phyloP scores from a whole-genome alignment of 2,113 vertebrate species.

The Lipophrys pholis region DNA sequence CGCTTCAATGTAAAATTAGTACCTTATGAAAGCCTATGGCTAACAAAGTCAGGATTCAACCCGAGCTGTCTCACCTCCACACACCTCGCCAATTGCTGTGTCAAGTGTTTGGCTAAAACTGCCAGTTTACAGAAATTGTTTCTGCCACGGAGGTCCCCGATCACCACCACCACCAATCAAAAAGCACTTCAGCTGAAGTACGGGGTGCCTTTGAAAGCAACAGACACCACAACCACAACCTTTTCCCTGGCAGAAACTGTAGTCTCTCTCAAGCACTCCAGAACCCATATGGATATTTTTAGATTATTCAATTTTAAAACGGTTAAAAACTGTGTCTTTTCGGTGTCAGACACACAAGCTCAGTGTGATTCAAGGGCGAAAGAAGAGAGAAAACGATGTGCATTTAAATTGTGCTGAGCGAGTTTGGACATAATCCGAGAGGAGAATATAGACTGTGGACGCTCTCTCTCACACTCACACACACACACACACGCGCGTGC shows the following conservation, averaged over 20 bases:
- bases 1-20: neutral
- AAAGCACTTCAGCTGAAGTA: neutral
- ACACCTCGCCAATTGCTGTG: neutral
- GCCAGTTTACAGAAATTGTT: neutral
- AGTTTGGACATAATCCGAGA: neutral
- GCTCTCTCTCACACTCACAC: neutral
- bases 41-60: neutral
- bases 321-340: no score
- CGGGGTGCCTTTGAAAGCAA: neutral
- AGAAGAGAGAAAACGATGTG: neutral
- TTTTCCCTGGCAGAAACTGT: no score
- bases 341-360: neutral
- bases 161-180: neutral
- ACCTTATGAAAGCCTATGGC: neutral
- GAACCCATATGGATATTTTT: neutral
- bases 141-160: neutral
- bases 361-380: neutral
- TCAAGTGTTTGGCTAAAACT: neutral
- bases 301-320: neutral
- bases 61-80: neutral
- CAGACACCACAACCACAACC: neutral
- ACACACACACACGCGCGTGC: neutral
- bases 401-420: neutral
- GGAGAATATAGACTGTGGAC: constrained; percentile 2
- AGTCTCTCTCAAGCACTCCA: neutral